phyloP scores from a whole-genome alignment of 2,797 vertebrate species.

The Etheostoma nigrum region DNA sequence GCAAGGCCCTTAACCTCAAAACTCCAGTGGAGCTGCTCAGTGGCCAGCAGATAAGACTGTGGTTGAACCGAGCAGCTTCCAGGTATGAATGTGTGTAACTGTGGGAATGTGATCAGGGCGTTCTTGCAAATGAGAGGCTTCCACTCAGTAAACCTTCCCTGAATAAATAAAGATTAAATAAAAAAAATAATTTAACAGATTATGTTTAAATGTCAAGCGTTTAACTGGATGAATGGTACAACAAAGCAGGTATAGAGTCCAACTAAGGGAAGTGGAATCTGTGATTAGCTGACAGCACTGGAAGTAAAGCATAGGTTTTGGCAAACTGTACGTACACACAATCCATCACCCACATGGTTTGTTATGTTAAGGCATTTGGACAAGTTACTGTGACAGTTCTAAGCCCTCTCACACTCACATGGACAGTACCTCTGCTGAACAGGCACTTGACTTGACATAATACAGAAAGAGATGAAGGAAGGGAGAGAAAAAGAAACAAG shows the following conservation, averaged over 20 bases:
- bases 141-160: too few relatives aligned
- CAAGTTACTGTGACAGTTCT: constrained; percentile 21
- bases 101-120: too few relatives aligned
- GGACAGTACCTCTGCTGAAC: constrained; percentile 10
- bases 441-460: constrained; percentile 53
- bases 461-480: constrained; percentile 50
- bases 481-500: background rate
- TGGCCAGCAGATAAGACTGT: too few relatives aligned
- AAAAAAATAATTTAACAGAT: constrained; percentile 3
- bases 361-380: constrained; percentile 28
- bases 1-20: too few relatives aligned
- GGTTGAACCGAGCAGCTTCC: too few relatives aligned
- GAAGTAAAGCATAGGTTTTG: constrained; percentile 7
- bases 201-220: constrained; percentile 45
- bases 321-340: background rate
- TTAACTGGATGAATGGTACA: constrained; percentile 8
- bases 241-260: constrained; percentile 8
- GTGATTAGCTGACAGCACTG: constrained; percentile 9
- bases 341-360: constrained; percentile 19
- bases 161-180: too few relatives aligned
- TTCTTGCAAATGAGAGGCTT: too few relatives aligned
- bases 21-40: too few relatives aligned
- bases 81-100: too few relatives aligned
- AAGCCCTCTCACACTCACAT: constrained; percentile 20
- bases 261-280: constrained; percentile 6